These are phyloP conservation scores for Pseudomugil gertrudae DNA, from an alignment of 2,797 vertebrate genomes.

Conservation along the genomic window DNA sequence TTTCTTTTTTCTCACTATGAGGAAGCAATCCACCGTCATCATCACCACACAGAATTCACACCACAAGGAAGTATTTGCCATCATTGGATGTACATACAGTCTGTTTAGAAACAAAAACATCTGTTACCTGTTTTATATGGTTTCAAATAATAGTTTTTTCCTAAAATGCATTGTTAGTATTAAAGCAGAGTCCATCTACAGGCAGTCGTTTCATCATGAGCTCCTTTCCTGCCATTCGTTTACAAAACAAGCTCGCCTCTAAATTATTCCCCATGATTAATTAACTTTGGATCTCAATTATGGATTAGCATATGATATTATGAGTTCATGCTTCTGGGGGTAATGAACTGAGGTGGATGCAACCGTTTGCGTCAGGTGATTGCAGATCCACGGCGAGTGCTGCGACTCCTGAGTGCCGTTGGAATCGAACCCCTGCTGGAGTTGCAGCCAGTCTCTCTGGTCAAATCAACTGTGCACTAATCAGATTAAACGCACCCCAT, in stretches of 20 bases:
- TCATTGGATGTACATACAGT: too few relatives aligned
- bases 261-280: constrained; percentile 68
- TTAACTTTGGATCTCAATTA: constrained; percentile 65
- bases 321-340: constrained; percentile 43
- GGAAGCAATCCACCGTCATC: too few relatives aligned
- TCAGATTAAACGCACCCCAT: constrained; percentile 75
- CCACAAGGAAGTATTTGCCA: too few relatives aligned
- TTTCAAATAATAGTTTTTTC: too few relatives aligned
- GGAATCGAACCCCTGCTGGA: constrained; percentile 49
- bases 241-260: constrained; percentile 45
- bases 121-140: too few relatives aligned
- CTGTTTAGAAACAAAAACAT: too few relatives aligned
- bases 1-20: too few relatives aligned
- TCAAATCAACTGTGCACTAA: constrained; percentile 76
- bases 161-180: too few relatives aligned
- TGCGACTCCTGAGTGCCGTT: constrained; percentile 28
- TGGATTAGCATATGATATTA: constrained; percentile 53
- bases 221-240: constrained; percentile 19
- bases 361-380: constrained; percentile 41
- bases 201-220: neutral
- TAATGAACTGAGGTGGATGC: constrained; percentile 26
- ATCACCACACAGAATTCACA: too few relatives aligned
- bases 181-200: neutral
- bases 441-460: constrained; percentile 48
- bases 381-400: neutral